Evolutionary conservation across 2,888 invertebrate genomes (phyloP), one percentile per base, ranked within the genome.

Genomic region (Hipparchia sbordonii): DNA sequence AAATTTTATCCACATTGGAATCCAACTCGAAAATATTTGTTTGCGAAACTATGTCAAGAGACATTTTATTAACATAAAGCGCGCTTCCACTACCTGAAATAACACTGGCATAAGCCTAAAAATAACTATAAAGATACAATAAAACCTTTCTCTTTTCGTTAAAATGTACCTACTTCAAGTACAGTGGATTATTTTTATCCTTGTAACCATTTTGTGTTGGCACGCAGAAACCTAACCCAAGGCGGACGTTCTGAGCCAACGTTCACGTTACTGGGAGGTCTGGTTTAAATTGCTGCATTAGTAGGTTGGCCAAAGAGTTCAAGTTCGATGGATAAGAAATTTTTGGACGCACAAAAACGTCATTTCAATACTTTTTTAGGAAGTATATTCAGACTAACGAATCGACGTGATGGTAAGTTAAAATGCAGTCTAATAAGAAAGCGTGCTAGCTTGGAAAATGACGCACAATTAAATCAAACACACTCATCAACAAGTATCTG

Each of bases 241-340:
- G 46, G 56, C 69, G 61, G 68, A 62, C 51, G 74, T 72, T 72
- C 52, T 62, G 62, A 72, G 66, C 70, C 66, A 39, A 63, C 71
- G 70, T 68, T 76, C 73, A 70, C 39, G 67, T 72, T 76, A 76
- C 76, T 51, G 69, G 39, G 72, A 73, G 77, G 73, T 74, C 74
- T 76, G 72, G 51, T 74, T 73, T 73, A 62, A 74, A 74, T 76
- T 70, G 77, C 70, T 57, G 74, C 72, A 71, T 56, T 67, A 33
- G 54, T 73, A 76, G 59, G 72, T 68, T 69, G 69, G 71, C 74
- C 73, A 72, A 13, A 54, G 4, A 45, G 54, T 23, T 9, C 33
- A 7, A 59, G 23, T 33, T 9, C n/a, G 13, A 6, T n/a, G n/a
- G 56, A 56, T 13, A 56, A 56, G 39, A 5, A 39, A 39, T 39